Evolutionary conservation across 1,140 invertebrate species (phyloP), one percentile per base, ranked within the genome.

Genomic region (Cotesia chilonis): DNA sequence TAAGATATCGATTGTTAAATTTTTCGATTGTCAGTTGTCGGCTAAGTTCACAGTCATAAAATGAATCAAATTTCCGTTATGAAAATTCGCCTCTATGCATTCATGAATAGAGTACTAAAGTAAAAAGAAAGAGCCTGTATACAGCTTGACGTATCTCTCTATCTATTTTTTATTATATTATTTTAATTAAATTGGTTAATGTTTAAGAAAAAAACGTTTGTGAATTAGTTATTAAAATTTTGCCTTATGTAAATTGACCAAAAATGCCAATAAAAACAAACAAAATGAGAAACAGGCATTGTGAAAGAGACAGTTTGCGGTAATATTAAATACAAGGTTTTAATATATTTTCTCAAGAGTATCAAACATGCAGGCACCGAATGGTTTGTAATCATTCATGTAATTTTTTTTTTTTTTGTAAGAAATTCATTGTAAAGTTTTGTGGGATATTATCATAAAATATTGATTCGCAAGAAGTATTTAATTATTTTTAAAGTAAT

Each of bases 361-460:
- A 72, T 73, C 68, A 73, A 84, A 86, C 74, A 87, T 88, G 87
- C 85, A 87, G 80, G 84, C 87, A 73, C 82, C 86, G 75, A 87
- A 88, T 83, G 86, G 85, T 87, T 83, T 78, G 84, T 83, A 80
- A 72, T 72, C 78, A 75, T 72, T 80, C 80, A 78, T 75, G 60
- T 61, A 47, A 9, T 47, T 69, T 75, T 75, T 75, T 73, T 55
- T n/a, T 17, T 52, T 64, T 52, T 51, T 61, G 14, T 68, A 17
- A 3, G 54, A 61, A 68, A 60, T 61, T 38, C 17, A 20, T 63
- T 47, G 37, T 66, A 47, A 4, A 41, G 9, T 4, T 14, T 37
- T 38, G n/a, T 52, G n/a, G 3, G 4, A 28, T 28, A 28, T 28
- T 3, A 28, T 28, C 3, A 28, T 28, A 28, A 3, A 28, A 28